Percentiles rank a stretch among this genome's conserved stretches.
These are phyloP conservation scores for Sebastes taczanowskii DNA, from an alignment of 2,797 vertebrate genomes.

Conservation along the genomic window DNA sequence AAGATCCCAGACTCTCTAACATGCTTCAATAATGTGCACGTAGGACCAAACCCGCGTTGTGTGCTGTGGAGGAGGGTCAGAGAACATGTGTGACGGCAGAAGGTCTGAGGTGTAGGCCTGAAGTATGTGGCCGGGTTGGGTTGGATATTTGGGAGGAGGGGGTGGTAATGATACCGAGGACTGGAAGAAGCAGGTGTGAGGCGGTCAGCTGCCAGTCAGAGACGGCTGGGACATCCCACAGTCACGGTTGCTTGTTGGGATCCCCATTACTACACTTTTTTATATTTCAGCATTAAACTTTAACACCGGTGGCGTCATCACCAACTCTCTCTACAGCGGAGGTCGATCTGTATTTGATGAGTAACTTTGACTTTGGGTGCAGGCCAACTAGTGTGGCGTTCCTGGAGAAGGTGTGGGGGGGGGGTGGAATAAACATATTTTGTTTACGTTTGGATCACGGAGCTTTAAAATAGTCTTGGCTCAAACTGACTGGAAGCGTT, in stretches of 20 bases:
- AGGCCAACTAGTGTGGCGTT: background rate
- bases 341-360: background rate
- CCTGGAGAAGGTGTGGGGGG: background rate
- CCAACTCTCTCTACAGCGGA: too few species aligned
- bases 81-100: background rate
- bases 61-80: background rate
- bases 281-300: background rate
- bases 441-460: background rate
- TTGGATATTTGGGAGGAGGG: background rate
- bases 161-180: conserved; percentile 13
- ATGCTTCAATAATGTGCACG: background rate
- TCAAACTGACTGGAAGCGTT: background rate
- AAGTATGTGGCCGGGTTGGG: background rate
- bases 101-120: background rate
- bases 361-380: background rate
- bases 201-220: conserved; percentile 39
- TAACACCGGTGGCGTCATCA: background rate
- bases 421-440: background rate
- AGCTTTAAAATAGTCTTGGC: background rate
- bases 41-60: background rate
- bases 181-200: conserved; percentile 61
- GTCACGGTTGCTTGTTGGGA: conserved; percentile 6
- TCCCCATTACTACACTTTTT: background rate
- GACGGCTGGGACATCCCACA: conserved; percentile 37
- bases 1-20: background rate